Evolutionary conservation across 2,888 invertebrate species (phyloP).

Genomic region (Litoditis marina): DNA sequence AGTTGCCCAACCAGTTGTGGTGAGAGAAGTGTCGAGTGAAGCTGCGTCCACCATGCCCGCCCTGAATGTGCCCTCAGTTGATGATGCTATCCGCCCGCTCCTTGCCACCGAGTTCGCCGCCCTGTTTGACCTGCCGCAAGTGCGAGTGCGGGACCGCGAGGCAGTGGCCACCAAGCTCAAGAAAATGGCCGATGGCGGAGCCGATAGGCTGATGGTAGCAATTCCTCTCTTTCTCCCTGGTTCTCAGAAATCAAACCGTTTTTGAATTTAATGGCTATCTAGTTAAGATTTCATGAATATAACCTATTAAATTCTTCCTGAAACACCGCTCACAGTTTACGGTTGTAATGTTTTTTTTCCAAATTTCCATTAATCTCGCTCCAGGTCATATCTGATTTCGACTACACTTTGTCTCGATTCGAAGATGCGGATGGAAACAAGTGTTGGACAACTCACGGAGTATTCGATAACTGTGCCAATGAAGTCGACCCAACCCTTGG

Average conservation of each 20-base stretch:
- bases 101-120: conserved; percentile 2
- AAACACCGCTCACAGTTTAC: not conserved
- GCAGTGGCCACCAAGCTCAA: conserved; percentile 22
- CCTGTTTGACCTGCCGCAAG: conserved; percentile 24
- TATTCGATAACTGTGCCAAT: conserved; percentile 54
- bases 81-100: conserved; percentile 6
- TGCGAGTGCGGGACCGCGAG: conserved; percentile 30
- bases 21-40: no score
- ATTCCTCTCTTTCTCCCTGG: not conserved
- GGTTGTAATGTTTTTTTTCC: not conserved
- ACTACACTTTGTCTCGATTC: conserved; percentile 56
- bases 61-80: conserved; percentile 4
- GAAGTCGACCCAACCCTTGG: conserved; percentile 42
- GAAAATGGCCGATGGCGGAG: conserved; percentile 27
- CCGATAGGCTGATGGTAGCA: conserved; percentile 27
- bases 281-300: not conserved
- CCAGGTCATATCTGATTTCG: conserved; percentile 59
- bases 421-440: conserved; percentile 48
- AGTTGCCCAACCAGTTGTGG: no score
- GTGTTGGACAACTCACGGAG: conserved; percentile 58
- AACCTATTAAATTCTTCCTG: not conserved
- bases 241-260: not conserved
- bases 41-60: conserved; percentile 13
- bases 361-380: no score
- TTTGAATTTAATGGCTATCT: no score